These are phyloP conservation scores for Aphelocoma coerulescens DNA, from an alignment of 2,113 vertebrate species.

Conservation along the genomic window DNA sequence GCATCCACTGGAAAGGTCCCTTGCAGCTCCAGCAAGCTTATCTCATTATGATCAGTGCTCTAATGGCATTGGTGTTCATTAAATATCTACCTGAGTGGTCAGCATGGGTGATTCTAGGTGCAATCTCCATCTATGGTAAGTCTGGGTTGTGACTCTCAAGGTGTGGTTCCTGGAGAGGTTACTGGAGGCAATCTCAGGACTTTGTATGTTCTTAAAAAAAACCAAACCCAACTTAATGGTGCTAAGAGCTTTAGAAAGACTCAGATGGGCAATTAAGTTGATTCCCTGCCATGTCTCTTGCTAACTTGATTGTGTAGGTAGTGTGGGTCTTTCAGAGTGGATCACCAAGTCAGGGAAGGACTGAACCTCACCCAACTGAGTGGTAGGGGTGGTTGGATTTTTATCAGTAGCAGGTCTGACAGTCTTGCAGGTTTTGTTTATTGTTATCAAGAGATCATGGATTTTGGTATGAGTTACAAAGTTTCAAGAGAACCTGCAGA, in stretches of 20 bases:
- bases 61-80: slow-evolving; percentile 98
- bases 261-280: neutral
- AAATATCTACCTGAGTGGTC: slow-evolving; percentile 98
- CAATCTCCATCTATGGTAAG: slow-evolving; percentile 95
- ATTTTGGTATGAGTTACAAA: neutral
- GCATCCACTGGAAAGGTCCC: slow-evolving; percentile 97
- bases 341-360: neutral
- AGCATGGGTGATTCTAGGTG: slow-evolving; percentile 95
- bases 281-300: neutral
- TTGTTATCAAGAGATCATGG: neutral
- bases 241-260: neutral
- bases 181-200: neutral
- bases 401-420: neutral
- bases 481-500: neutral
- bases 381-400: neutral
- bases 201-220: neutral
- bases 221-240: neutral
- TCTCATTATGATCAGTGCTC: slow-evolving; percentile 96
- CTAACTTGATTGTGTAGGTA: neutral
- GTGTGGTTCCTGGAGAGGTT: neutral
- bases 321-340: neutral
- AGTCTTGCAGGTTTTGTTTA: neutral
- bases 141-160: neutral
- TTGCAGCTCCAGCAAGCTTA: slow-evolving; percentile 94
- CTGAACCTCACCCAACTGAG: neutral